Percentiles rank a stretch among this genome's conserved stretches.
Evolutionary conservation across 2,888 invertebrate genomes (phyloP).

Genomic region (Lepetodrilus schrolli): DNA sequence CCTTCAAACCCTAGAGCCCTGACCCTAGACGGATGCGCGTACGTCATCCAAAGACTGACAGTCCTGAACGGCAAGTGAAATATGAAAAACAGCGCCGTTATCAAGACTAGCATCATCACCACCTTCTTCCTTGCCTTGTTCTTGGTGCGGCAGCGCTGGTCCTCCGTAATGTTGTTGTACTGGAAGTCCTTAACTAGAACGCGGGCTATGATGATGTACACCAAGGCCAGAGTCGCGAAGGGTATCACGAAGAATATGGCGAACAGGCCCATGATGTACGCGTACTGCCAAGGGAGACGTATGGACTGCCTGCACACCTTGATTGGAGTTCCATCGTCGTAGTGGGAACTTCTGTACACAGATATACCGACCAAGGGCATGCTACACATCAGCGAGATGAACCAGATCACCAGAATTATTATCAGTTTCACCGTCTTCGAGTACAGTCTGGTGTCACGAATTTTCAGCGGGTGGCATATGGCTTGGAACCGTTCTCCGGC

Average conservation of each 20-base stretch:
- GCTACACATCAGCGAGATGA: slow-evolving; percentile 64
- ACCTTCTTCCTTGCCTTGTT: slow-evolving; percentile 40
- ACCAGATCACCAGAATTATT: slow-evolving; percentile 45
- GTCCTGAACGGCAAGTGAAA: slow-evolving; percentile 53
- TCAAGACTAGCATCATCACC: slow-evolving; percentile 46
- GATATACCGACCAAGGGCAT: slow-evolving; percentile 73
- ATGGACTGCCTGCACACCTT: slow-evolving; percentile 50
- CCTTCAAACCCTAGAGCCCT: slow-evolving; percentile 45
- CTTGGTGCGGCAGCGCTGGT: background rate
- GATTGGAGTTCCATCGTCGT: slow-evolving; percentile 53
- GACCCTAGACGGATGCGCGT: slow-evolving; percentile 40
- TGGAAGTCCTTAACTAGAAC: slow-evolving; percentile 16
- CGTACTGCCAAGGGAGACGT: slow-evolving; percentile 37
- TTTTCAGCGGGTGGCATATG: slow-evolving; percentile 87
- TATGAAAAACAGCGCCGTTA: slow-evolving; percentile 53
- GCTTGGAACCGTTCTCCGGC: slow-evolving; percentile 93
- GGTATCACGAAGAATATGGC: slow-evolving; percentile 44
- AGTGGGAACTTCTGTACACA: slow-evolving; percentile 38
- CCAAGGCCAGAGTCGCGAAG: slow-evolving; percentile 37
- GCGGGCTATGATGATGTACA: slow-evolving; percentile 41
- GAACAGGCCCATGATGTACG: slow-evolving; percentile 39
- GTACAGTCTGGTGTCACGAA: slow-evolving; percentile 32
- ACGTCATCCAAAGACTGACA: slow-evolving; percentile 50
- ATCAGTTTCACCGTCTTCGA: slow-evolving; percentile 29
- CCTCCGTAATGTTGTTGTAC: background rate